Conservation (phyloP, 1,140 invertebrate genomes). For the Apis florea region DNA sequence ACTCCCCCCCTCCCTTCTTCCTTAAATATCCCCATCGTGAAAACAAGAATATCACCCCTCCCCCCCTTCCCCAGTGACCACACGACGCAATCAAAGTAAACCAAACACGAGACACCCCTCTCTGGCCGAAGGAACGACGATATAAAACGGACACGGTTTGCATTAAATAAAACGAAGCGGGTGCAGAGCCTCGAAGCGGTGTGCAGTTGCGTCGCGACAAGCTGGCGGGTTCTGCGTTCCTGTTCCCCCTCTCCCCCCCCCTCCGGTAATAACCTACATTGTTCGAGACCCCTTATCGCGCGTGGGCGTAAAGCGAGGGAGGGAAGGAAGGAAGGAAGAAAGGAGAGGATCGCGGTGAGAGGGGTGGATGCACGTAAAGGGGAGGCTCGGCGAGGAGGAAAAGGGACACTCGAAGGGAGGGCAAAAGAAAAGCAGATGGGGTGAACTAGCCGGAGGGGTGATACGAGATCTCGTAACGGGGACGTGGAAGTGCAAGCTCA, state of each 20-base stretch:
- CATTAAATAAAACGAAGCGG: neutral
- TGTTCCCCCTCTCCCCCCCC: conserved; percentile 44
- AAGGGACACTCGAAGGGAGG: conserved; percentile 26
- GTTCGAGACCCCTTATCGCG: conserved; percentile 39
- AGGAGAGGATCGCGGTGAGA: neutral
- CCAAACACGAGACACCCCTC: neutral
- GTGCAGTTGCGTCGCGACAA: too few relatives aligned
- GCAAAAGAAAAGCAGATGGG: conserved; percentile 15
- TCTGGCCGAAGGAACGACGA: neutral
- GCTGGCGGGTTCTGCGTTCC: neutral
- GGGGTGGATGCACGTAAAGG: conserved; percentile 1
- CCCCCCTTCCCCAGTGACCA: neutral
- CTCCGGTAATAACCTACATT: conserved; percentile 43
- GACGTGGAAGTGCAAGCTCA: conserved; percentile 55
- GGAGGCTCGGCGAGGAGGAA: neutral
- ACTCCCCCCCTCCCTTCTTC: neutral
- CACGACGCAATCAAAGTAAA: neutral
- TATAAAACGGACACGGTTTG: conserved; percentile 14
- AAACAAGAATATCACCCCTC: neutral
- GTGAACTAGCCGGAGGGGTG: conserved; percentile 45
- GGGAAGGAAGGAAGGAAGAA: neutral
- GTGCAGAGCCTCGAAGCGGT: neutral
- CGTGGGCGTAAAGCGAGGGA: conserved; percentile 21
- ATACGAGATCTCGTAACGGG: conserved; percentile 39
- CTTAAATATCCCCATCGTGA: neutral